These are phyloP conservation scores for Archocentrus centrarchus DNA, from an alignment of 2,113 vertebrate species.

Conservation along the genomic window DNA sequence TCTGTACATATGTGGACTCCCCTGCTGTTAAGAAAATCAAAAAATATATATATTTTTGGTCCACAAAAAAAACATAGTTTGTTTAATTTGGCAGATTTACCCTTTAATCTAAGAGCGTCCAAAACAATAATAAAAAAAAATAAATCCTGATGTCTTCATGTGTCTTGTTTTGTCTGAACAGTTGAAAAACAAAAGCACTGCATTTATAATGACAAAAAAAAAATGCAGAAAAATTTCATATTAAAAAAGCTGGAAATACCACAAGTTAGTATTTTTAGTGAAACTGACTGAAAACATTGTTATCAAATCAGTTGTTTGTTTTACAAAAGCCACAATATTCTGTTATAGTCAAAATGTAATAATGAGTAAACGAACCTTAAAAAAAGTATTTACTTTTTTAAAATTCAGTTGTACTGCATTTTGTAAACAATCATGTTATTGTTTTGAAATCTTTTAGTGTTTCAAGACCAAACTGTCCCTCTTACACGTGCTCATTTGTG, in stretches of 20 bases:
- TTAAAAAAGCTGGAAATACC: not conserved
- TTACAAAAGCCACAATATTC: not conserved
- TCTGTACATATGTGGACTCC: not conserved
- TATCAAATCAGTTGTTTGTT: not conserved
- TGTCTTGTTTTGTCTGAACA: not conserved
- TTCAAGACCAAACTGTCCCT: not conserved
- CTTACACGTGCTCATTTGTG: not conserved
- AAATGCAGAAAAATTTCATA: not conserved
- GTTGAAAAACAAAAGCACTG: not conserved
- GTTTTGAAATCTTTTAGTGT: not conserved
- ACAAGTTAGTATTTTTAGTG: not conserved
- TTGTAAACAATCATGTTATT: not conserved
- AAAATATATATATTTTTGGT: not conserved
- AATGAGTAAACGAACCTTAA: rapidly evolving
- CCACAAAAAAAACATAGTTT: too few relatives aligned
- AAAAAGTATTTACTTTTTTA: not conserved
- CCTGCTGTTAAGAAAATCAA: not conserved
- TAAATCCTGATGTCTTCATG: not conserved
- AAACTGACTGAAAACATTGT: not conserved
- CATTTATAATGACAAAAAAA: too few relatives aligned
- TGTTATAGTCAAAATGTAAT: not conserved
- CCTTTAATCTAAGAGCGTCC: not conserved
- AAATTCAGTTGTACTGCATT: not conserved
- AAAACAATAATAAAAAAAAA: too few relatives aligned
- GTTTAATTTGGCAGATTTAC: not conserved